A percentile compares a stretch with the other conserved stretches of the same genome.
These are phyloP conservation scores for Acomys russatus DNA, from an alignment of 2,797 vertebrate genomes.

Conservation along the genomic window DNA sequence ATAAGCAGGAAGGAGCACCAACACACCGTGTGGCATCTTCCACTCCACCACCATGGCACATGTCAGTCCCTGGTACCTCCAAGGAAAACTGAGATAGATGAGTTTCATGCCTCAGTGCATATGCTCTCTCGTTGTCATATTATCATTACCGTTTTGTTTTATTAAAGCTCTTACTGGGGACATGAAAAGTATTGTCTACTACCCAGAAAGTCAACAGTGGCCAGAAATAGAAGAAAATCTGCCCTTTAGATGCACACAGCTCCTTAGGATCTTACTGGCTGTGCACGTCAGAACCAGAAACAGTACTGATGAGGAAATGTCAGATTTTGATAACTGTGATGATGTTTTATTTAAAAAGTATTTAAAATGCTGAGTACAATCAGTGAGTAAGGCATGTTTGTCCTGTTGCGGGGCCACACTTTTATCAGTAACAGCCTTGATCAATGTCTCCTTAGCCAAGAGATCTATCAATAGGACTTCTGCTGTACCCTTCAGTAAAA, in stretches of 20 bases:
- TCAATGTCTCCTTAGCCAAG: background rate
- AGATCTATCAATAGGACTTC: background rate
- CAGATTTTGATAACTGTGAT: background rate
- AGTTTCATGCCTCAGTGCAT: background rate
- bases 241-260: too few species aligned
- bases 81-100: background rate
- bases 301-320: background rate
- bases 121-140: background rate
- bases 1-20: background rate
- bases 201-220: background rate
- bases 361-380: background rate
- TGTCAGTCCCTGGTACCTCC: background rate
- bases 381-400: background rate
- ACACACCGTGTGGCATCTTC: background rate
- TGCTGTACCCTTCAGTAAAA: background rate
- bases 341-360: background rate
- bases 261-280: background rate
- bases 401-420: background rate
- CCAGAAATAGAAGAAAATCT: background rate
- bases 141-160: background rate
- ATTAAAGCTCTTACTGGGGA: conserved; percentile 4
- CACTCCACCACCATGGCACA: accelerated
- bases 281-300: background rate
- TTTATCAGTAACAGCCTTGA: background rate
- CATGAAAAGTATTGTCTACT: background rate